Evolutionary conservation across 1,140 invertebrate genomes (phyloP).

Genomic region (Trichonephila clavipes): DNA sequence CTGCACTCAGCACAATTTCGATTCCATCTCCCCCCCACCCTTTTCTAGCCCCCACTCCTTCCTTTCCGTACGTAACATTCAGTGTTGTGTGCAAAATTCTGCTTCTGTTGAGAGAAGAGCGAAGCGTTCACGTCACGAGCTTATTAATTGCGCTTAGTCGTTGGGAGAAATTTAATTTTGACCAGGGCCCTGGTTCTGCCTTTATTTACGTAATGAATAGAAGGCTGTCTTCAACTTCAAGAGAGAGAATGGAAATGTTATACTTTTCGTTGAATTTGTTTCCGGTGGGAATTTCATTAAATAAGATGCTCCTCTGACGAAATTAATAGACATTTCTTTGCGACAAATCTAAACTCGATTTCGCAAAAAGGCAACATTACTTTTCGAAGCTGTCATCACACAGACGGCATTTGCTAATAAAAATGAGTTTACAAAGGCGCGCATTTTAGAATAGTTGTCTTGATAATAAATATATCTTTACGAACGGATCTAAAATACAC

Average conservation of each 20-base stretch:
- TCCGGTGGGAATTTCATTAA: constrained; percentile 11
- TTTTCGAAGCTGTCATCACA: too few relatives aligned
- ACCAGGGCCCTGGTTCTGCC: not conserved
- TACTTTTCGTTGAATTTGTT: constrained; percentile 16
- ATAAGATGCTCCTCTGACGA: not conserved
- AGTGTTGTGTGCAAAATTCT: constrained; percentile 31
- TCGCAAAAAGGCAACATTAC: not conserved
- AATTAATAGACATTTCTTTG: not conserved
- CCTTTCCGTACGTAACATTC: constrained; percentile 4
- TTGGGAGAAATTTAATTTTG: constrained; percentile 31
- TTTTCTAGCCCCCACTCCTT: not conserved
- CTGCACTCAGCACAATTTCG: constrained; percentile 65
- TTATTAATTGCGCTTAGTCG: constrained; percentile 34
- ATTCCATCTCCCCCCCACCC: constrained; percentile 19
- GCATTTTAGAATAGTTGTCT: too few relatives aligned
- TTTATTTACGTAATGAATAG: constrained; percentile 41
- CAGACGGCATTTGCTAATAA: too few relatives aligned
- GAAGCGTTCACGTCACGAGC: constrained; percentile 11
- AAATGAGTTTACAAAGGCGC: too few relatives aligned
- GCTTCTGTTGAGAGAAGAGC: constrained; percentile 16
- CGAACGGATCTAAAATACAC: too few relatives aligned
- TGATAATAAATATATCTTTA: too few relatives aligned
- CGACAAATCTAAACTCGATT: not conserved
- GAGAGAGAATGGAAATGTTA: not conserved
- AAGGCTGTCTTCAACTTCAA: constrained; percentile 16